These are phyloP conservation scores for Meloidogyne exigua DNA, from an alignment of 1,140 invertebrate species.

Conservation along the genomic window DNA sequence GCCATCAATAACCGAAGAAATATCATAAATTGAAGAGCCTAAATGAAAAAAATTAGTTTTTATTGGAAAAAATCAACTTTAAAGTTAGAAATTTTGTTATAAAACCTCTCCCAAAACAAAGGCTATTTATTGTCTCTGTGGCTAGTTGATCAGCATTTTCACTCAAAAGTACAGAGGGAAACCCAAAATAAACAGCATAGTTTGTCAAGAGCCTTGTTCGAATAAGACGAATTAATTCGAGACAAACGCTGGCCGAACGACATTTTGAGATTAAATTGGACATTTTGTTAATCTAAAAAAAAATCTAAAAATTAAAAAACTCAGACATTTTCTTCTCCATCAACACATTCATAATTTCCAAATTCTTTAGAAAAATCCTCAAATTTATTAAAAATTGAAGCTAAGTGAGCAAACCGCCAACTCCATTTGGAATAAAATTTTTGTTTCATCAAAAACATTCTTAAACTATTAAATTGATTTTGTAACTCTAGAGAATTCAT, in stretches of 20 bases:
- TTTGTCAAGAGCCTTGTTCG: constrained; percentile 1
- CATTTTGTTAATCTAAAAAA: background rate
- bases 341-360: background rate
- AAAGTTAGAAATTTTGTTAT: background rate
- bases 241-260: constrained; percentile 8
- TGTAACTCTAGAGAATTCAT: background rate
- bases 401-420: constrained; percentile 12
- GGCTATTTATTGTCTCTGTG: constrained; percentile 9
- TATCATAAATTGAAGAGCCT: constrained; percentile 10
- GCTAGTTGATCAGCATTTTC: constrained; percentile 20
- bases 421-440: constrained; percentile 6
- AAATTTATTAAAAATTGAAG: constrained; percentile 13
- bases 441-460: constrained; percentile 1
- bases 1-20: constrained; percentile 11
- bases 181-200: background rate
- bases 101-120: constrained; percentile 20
- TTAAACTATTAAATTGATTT: background rate
- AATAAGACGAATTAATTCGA: constrained; percentile 10
- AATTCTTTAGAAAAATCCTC: background rate
- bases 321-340: background rate
- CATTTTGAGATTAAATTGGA: constrained; percentile 4
- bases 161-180: constrained; percentile 5
- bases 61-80: background rate
- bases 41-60: background rate
- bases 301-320: background rate